Conservation (phyloP, 2,888 invertebrate species). For the Biston stratarius region DNA sequence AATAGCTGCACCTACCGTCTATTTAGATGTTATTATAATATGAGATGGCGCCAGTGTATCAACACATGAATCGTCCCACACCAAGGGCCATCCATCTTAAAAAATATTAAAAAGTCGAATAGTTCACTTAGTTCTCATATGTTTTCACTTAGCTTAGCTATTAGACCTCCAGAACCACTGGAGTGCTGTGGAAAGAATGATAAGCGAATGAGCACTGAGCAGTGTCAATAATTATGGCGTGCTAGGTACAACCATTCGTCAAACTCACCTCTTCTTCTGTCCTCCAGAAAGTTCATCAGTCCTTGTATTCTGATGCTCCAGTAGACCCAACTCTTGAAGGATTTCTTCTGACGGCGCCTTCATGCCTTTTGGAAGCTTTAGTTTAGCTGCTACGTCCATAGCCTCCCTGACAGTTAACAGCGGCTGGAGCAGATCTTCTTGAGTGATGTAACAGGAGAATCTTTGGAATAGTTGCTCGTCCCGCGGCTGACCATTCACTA, state of each 20-base stretch:
- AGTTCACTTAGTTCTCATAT: too few species aligned
- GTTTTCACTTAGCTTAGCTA: too few species aligned
- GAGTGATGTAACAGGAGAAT: slow-evolving; percentile 93
- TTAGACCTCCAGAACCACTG: too few species aligned
- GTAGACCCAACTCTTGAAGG: slow-evolving; percentile 87
- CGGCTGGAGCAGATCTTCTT: slow-evolving; percentile 91
- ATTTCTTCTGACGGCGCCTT: slow-evolving; percentile 83
- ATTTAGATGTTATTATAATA: too few species aligned
- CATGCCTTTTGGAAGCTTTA: slow-evolving; percentile 88
- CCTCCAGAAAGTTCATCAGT: slow-evolving; percentile 90
- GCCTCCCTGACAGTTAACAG: slow-evolving; percentile 91
- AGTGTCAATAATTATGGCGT: too few species aligned
- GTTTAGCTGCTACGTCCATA: slow-evolving; percentile 91
- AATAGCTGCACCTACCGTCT: too few species aligned
- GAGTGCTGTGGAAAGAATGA: too few species aligned
- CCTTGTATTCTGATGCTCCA: slow-evolving; percentile 88
- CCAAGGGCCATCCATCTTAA: too few species aligned
- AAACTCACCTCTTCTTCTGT: slow-evolving; percentile 88
- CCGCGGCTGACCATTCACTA: slow-evolving; percentile 88
- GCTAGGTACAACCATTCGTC: background rate
- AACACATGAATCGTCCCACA: too few species aligned
- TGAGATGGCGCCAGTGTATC: too few species aligned
- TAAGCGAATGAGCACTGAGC: too few species aligned
- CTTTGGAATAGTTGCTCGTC: slow-evolving; percentile 89
- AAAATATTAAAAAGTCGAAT: too few species aligned